A percentile compares a stretch with the other conserved stretches of the same genome.
phyloP scores from a whole-genome alignment of 2,888 invertebrate genomes.

The Tipula lateralis region DNA sequence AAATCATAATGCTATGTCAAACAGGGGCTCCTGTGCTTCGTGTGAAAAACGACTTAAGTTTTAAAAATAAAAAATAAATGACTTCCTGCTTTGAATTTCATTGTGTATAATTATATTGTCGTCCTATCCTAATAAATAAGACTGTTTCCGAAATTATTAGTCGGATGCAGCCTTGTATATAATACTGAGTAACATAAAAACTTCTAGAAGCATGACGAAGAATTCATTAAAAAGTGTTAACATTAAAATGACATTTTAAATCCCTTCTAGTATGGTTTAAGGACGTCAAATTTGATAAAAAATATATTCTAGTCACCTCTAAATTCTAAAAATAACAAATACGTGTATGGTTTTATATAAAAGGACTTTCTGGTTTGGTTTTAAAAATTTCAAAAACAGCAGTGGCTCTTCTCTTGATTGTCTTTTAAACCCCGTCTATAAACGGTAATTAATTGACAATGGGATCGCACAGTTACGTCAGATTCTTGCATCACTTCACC shows the following conservation, averaged over 20 bases:
- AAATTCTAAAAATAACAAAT: background rate
- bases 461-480: slow-evolving; percentile 59
- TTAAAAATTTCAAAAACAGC: background rate
- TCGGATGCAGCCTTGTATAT: background rate
- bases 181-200: background rate
- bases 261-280: background rate
- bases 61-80: background rate
- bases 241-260: background rate
- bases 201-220: too few species aligned
- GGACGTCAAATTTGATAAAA: background rate
- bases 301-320: background rate
- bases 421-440: background rate
- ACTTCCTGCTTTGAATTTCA: background rate
- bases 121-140: background rate
- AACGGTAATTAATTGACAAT: slow-evolving; percentile 16
- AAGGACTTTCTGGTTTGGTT: background rate
- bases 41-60: background rate
- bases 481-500: slow-evolving; percentile 66
- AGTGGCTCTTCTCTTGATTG: background rate
- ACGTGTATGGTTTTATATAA: background rate
- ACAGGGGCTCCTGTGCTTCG: background rate
- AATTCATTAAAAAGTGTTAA: too few species aligned
- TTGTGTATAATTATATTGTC: background rate
- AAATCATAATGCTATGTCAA: background rate
- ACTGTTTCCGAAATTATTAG: background rate